phyloP scores from a whole-genome alignment of 1,140 invertebrate genomes.

The Nylanderia fulva region DNA sequence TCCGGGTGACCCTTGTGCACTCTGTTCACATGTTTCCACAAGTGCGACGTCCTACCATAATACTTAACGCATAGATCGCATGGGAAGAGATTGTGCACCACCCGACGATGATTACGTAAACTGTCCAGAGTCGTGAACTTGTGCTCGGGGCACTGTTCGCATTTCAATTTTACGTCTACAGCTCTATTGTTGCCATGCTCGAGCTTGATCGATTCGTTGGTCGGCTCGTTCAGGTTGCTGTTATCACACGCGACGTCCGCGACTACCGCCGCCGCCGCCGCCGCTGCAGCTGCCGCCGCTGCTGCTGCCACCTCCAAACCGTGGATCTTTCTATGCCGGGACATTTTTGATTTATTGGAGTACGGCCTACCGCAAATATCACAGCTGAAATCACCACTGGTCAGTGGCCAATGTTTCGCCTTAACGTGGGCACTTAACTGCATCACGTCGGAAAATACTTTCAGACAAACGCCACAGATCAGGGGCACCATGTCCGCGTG shows the following conservation, averaged over 20 bases:
- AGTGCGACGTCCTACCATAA: constrained; percentile 88
- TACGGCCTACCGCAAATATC: constrained; percentile 87
- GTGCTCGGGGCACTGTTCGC: constrained; percentile 83
- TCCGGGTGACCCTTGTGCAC: constrained; percentile 88
- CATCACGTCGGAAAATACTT: constrained; percentile 85
- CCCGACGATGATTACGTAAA: constrained; percentile 86
- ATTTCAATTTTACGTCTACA: constrained; percentile 79
- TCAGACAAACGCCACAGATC: constrained; percentile 87
- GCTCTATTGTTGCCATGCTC: constrained; percentile 36
- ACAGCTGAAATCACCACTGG: constrained; percentile 86
- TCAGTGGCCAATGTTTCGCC: constrained; percentile 85
- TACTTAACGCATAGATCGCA: constrained; percentile 89
- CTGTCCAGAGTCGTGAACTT: constrained; percentile 85
- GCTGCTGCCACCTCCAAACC: constrained; percentile 70
- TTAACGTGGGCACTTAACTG: constrained; percentile 85
- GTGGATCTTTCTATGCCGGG: constrained; percentile 86
- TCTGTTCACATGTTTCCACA: constrained; percentile 89
- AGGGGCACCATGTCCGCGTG: constrained; percentile 86
- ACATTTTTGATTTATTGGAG: constrained; percentile 87
- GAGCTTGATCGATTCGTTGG: constrained; percentile 46
- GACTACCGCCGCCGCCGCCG: background rate
- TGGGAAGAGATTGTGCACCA: constrained; percentile 87
- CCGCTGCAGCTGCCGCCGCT: background rate
- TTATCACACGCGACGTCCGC: constrained; percentile 51
- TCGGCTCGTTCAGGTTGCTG: constrained; percentile 37